Percentiles rank a stretch among this genome's conserved stretches.
These are phyloP conservation scores for Oreocharis arfaki DNA, from an alignment of 2,113 vertebrate species.

Conservation along the genomic window DNA sequence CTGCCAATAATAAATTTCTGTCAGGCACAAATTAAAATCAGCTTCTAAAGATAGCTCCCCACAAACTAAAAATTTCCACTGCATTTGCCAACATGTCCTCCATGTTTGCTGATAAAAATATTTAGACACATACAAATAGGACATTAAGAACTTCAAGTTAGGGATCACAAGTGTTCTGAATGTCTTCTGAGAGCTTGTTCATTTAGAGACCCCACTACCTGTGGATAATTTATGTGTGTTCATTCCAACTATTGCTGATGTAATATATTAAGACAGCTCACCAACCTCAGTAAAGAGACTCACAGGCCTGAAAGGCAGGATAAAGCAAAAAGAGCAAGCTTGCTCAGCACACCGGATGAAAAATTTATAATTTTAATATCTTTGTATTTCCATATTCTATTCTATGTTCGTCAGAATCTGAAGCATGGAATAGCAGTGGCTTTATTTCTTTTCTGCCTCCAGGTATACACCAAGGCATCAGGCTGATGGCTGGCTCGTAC, in stretches of 20 bases:
- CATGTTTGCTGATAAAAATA: neutral
- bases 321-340: neutral
- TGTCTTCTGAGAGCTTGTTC: neutral
- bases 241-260: neutral
- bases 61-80: neutral
- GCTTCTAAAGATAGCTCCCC: neutral
- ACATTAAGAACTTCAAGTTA: neutral
- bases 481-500: neutral
- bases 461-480: constrained; percentile 3
- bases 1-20: neutral
- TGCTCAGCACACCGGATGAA: neutral
- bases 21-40: neutral
- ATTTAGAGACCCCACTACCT: neutral
- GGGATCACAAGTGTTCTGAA: neutral
- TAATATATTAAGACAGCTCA: constrained; percentile 2
- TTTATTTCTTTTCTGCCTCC: constrained; percentile 19
- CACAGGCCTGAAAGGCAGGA: neutral
- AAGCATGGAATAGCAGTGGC: neutral
- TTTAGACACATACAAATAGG: neutral
- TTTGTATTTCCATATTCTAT: constrained; percentile 41
- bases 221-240: constrained; percentile 23
- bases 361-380: constrained; percentile 55
- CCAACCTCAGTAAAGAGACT: neutral
- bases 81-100: neutral
- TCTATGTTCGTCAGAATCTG: constrained; percentile 7